Base-by-base conservation (phyloP, 2,888 invertebrate genomes). In the Orthonevra nobilis region DNA sequence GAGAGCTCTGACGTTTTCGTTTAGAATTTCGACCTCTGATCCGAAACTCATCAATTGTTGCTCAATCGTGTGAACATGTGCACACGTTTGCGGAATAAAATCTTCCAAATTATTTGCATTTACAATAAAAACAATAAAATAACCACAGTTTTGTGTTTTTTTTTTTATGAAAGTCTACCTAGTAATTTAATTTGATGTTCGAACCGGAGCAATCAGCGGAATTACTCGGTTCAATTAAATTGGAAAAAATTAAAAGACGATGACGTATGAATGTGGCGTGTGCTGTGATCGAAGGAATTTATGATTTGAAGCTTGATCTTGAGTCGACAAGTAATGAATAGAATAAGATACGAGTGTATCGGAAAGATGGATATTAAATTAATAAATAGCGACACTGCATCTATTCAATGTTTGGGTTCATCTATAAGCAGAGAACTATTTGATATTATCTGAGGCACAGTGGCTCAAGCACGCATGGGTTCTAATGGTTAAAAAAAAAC, bases 21-120 rank as follows among this genome's bases (percentile, higher is more conserved):
- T 48, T 32, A 58, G 32, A 69, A 50, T 58, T 40, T 30, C 12
- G 58, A 60, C 69, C 69, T 60, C 40, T 69, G 69, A 69, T 60
- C 69, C 6, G n/a, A 40, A 32, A 48, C 20, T 42, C 38, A 32
- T 69, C 32, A 69, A 50, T 34, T 50, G 30, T 20, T 26, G 14
- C 40, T 40, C 50, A 58, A 50, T 50, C 50, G 26, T 58, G 48
- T 12, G 56, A 34, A 14, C 19, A 38, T 15, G 12, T 36, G 14
- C 15, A 3, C 32, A 40, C 48, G 2, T 48, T 61, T 36, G 19
- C 61, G 28, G 61, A 48, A 61, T 36, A 36, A 28, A 61, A 48
- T 61, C 17, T 38, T 12, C 4, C 23, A 58, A 44, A 42, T 32
- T 14, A 58, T 58, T 58, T 58, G 32, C 42, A 58, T 58, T 42